Percentiles rank a stretch among this genome's conserved stretches.
phyloP scores from a whole-genome alignment of 2,888 invertebrate species.

The Troglohyphantes excavatus region DNA sequence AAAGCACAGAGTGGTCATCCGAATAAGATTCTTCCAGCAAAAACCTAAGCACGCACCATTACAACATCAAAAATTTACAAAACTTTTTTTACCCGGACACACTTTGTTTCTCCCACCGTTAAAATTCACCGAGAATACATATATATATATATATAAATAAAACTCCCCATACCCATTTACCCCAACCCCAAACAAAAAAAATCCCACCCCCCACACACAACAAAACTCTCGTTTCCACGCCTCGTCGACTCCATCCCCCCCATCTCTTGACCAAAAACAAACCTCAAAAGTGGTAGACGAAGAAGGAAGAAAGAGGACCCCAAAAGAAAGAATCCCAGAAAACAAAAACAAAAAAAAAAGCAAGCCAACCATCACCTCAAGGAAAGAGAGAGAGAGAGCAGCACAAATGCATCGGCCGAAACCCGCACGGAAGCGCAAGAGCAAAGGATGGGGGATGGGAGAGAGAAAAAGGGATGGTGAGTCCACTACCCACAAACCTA shows the following conservation, averaged over 20 bases:
- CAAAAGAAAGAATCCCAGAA: neutral
- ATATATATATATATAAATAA: neutral
- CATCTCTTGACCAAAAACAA: constrained; percentile 38
- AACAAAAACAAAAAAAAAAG: constrained; percentile 31
- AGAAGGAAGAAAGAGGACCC: constrained; percentile 14
- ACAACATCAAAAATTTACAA: constrained; percentile 32
- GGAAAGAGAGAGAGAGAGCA: neutral
- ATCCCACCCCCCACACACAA: constrained; percentile 1
- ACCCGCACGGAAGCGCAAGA: constrained; percentile 32
- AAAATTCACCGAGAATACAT: neutral
- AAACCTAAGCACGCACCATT: constrained; percentile 17
- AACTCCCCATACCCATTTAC: too few relatives aligned
- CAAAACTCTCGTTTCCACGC: constrained; percentile 37
- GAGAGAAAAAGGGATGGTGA: neutral
- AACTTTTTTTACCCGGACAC: neutral
- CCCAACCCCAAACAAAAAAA: neutral
- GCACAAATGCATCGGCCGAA: constrained; percentile 17
- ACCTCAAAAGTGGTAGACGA: constrained; percentile 47
- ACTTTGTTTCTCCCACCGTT: neutral
- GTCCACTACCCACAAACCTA: neutral
- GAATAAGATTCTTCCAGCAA: too few relatives aligned
- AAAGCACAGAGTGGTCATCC: too few relatives aligned
- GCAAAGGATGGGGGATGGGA: neutral
- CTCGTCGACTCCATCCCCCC: neutral
- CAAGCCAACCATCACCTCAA: constrained; percentile 26